phyloP scores from a whole-genome alignment of 2,113 vertebrate genomes.

The Rhodinocichla rosea region DNA sequence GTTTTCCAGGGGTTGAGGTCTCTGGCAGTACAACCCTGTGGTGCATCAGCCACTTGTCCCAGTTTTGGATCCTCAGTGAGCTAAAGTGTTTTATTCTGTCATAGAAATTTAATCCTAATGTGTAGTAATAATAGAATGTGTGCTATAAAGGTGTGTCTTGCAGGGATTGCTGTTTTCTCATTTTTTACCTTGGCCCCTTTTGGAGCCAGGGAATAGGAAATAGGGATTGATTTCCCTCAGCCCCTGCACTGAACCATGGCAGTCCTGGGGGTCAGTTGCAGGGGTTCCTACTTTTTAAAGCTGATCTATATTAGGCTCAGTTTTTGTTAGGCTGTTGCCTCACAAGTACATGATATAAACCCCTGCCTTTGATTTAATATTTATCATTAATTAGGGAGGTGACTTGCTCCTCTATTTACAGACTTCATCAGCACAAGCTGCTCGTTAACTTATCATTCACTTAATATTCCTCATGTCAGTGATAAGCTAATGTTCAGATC shows the following conservation, averaged over 20 bases:
- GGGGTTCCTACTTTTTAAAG: not conserved
- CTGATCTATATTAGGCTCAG: not conserved
- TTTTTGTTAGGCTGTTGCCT: not conserved
- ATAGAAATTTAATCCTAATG: not conserved
- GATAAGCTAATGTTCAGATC: constrained; percentile 11
- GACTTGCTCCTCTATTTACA: constrained; percentile 49
- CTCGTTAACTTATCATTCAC: constrained; percentile 33
- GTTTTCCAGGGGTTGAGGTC: not conserved
- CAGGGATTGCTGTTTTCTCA: not conserved
- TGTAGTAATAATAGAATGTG: not conserved
- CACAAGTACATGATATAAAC: not conserved
- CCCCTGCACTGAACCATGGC: accelerated
- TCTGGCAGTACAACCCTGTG: accelerated
- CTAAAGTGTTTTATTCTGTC: not conserved
- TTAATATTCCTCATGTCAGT: constrained; percentile 19
- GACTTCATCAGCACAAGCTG: constrained; percentile 42
- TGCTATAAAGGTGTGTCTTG: not conserved
- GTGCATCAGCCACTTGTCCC: not conserved
- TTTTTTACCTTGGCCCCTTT: not conserved
- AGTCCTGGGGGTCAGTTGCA: not conserved
- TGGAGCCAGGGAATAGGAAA: not conserved
- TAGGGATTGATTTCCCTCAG: not conserved
- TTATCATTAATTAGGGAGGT: constrained; percentile 51
- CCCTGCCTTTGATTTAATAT: constrained; percentile 31
- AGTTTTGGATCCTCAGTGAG: not conserved